phyloP scores from a whole-genome alignment of 1,140 invertebrate genomes.

The Bombyx mori region ASM3026992v2 NC_085124.1:10734501-10735000 shows the following conservation, averaged over 20 bases:
- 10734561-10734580: constrained; percentile 11
- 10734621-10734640: constrained; percentile 20
- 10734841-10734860: constrained; percentile 9
- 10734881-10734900: constrained; percentile 15
- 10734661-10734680: constrained; percentile 13
- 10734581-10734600: constrained; percentile 10
- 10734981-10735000: constrained; percentile 2
- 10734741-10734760: constrained; percentile 11
- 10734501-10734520: neutral
- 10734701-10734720: constrained; percentile 11
- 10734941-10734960: neutral
- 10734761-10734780: constrained; percentile 8
- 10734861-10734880: constrained; percentile 20
- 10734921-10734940: constrained; percentile 11
- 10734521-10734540: constrained; percentile 16
- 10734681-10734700: constrained; percentile 16
- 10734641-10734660: constrained; percentile 20
- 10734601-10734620: constrained; percentile 10
- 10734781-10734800: constrained; percentile 12
- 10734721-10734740: constrained; percentile 13
- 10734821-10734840: constrained; percentile 16
- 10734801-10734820: constrained; percentile 20
- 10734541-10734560: constrained; percentile 9
- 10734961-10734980: constrained; percentile 1
- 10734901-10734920: constrained; percentile 8